Conservation (phyloP, 1,140 invertebrate species). For the Stegodyphus dumicola region DNA sequence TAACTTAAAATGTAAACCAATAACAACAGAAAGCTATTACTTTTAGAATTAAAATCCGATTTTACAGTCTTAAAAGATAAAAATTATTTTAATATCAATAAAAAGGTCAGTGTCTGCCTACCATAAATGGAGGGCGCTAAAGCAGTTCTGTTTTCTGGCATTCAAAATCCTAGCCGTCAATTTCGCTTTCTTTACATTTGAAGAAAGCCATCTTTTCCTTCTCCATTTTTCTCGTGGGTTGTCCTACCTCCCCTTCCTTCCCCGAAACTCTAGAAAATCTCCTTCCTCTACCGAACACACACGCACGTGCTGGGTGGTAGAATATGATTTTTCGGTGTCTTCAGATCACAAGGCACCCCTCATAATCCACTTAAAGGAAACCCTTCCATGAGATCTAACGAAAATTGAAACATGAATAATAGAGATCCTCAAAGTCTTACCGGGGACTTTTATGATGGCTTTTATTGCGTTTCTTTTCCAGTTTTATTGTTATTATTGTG, state of each 20-base stretch:
- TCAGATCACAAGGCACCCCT: neutral
- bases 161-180: too few species aligned
- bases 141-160: too few species aligned
- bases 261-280: too few species aligned
- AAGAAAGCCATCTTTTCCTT: neutral
- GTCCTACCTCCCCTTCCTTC: too few species aligned
- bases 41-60: too few species aligned
- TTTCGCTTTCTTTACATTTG: conserved; percentile 12
- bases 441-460: conserved; percentile 42
- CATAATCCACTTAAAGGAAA: conserved; percentile 37
- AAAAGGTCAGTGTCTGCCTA: too few species aligned
- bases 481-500: conserved; percentile 48
- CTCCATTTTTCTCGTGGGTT: too few species aligned
- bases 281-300: neutral
- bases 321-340: conserved; percentile 32
- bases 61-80: too few species aligned
- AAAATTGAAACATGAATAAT: conserved; percentile 56
- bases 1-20: too few species aligned
- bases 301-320: neutral
- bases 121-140: too few species aligned
- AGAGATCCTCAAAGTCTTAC: conserved; percentile 38
- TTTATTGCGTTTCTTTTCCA: conserved; percentile 53
- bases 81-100: too few species aligned
- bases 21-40: too few species aligned
- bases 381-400: conserved; percentile 23